phyloP scores from a whole-genome alignment of 2,888 invertebrate genomes.

The Drosophila affinis region DNA sequence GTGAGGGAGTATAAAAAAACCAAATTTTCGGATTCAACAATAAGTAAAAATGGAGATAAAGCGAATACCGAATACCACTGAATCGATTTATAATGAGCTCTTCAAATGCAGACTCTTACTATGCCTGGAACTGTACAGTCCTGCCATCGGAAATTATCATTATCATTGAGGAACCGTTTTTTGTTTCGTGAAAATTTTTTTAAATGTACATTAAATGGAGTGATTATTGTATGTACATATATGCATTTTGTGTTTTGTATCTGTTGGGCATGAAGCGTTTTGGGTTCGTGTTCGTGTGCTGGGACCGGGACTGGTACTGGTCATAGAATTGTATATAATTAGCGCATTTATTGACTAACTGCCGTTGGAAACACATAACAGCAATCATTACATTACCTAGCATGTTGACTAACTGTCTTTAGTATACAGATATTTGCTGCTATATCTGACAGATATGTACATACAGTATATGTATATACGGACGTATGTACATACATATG shows the following conservation, averaged over 20 bases:
- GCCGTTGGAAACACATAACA: conserved; percentile 45
- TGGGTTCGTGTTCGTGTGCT: conserved; percentile 10
- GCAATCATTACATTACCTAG: conserved; percentile 36
- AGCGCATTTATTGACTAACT: conserved; percentile 70
- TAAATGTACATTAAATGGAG: background rate
- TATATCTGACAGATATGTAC: conserved; percentile 18
- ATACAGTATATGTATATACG: background rate
- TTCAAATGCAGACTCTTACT: no score
- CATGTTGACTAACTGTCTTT: conserved; percentile 25
- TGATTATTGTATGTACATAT: conserved; percentile 15
- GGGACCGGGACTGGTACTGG: conserved; percentile 37
- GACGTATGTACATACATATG: background rate
- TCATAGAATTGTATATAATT: conserved; percentile 70
- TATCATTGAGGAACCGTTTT: no score
- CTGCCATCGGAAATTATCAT: no score
- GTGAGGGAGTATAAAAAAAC: no score
- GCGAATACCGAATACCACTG: no score
- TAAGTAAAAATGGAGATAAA: no score
- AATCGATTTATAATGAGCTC: no score
- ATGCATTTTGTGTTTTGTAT: conserved; percentile 27
- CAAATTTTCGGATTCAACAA: no score
- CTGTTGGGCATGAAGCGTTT: conserved; percentile 25
- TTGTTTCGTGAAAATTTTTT: background rate
- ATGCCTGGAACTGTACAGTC: no score
- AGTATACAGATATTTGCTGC: conserved; percentile 5